Evolutionary conservation across 2,113 vertebrate species (phyloP).

Genomic region (Mobula birostris): DNA sequence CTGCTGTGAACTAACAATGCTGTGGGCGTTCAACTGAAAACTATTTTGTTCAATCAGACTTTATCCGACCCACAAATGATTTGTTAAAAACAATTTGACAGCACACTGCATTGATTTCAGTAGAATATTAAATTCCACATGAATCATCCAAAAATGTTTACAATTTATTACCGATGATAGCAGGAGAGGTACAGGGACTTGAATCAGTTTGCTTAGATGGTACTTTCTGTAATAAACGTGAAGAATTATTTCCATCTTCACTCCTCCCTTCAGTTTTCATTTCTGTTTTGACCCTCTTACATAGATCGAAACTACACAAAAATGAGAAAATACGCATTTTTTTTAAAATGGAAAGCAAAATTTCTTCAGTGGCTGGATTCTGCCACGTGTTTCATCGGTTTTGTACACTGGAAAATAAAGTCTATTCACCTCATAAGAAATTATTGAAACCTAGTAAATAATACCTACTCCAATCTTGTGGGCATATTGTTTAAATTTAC

Average conservation of each 20-base stretch:
- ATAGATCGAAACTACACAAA: background rate
- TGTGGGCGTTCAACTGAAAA: background rate
- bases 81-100: background rate
- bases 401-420: background rate
- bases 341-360: background rate
- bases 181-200: background rate
- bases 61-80: background rate
- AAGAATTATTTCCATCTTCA: conserved; percentile 9
- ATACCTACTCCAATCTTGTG: background rate
- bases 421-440: background rate
- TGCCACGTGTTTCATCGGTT: background rate
- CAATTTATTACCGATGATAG: background rate
- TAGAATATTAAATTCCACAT: background rate
- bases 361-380: background rate
- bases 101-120: background rate
- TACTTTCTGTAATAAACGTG: background rate
- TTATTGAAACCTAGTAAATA: background rate
- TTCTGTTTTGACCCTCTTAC: conserved; percentile 21
- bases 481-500: background rate
- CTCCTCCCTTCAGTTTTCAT: background rate
- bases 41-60: background rate
- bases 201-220: background rate
- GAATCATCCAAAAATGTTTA: background rate
- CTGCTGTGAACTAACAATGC: background rate
- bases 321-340: background rate